Evolutionary conservation across 2,797 vertebrate genomes (phyloP), one percentile per base, ranked within the genome.

Genomic region (Threskiornis aethiopicus): DNA sequence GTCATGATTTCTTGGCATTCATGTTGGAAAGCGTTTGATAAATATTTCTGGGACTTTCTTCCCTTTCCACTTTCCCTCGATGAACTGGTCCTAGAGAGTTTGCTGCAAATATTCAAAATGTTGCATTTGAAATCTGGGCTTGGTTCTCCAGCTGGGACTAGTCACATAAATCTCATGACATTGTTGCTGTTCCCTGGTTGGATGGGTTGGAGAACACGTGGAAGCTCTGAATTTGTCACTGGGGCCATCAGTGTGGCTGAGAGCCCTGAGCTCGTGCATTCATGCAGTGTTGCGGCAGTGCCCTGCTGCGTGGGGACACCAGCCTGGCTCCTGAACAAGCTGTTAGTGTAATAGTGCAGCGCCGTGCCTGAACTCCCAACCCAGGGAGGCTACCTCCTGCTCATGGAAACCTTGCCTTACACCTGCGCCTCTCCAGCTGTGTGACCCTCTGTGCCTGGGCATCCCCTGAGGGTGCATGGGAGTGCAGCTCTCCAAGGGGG

Each of bases 41-140:
- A 89, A 69, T 82, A 57, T 66, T 88, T 70, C 35, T 57, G 65
- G 26, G 33, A 59, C 62, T 82, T 94, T 65, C 44, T 66, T 83
- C 31, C n/a, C 15, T 69, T 87, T 81, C 46, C 10, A 25, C 26
- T 76, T 72, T 44, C n/a, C 46, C 24, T 35, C 39, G n/a, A 71
- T 71, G 61, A 78, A 33, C 21, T 22, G n/a, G 14, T 61, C 47
- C 42, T 57, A 65, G 44, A 42, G 51, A 70, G 37, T 58, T 73
- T 52, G 20, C 44, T 59, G 65, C 39, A 64, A 80, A 67, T 55
- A 64, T 41, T 87, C 73, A 33, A 5, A 44, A 44, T 33, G 11
- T 49, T 20, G 11, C 20, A 26, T 70, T 13, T 39, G 28, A 73
- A 78, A 75, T 62, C 16, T 65, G 51, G 21, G 31, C 26, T 90